These are phyloP conservation scores for Eupithecia pulchellata DNA, from an alignment of 2,888 invertebrate genomes.

Conservation along the genomic window DNA sequence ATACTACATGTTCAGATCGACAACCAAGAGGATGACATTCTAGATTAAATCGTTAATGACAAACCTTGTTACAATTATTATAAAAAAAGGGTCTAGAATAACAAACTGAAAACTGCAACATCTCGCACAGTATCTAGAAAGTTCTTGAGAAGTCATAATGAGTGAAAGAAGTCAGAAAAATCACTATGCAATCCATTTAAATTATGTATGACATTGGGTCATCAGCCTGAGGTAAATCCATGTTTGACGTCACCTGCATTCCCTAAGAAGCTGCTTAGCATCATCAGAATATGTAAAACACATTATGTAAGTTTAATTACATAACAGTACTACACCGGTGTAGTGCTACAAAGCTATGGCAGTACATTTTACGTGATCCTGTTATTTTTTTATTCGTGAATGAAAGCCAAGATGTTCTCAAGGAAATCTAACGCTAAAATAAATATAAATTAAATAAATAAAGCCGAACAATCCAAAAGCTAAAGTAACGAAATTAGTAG, in stretches of 20 bases:
- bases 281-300: slow-evolving; percentile 29
- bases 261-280: slow-evolving; percentile 18
- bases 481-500: no score
- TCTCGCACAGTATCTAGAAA: neutral
- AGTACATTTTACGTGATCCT: neutral
- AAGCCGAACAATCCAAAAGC: no score
- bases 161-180: neutral
- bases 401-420: no score
- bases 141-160: neutral
- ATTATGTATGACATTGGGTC: slow-evolving; percentile 8
- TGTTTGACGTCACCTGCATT: slow-evolving; percentile 29
- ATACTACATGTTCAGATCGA: no score
- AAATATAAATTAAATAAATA: no score
- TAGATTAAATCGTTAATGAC: no score
- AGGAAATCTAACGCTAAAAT: no score
- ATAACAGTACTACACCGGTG: slow-evolving; percentile 36
- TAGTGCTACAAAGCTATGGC: slow-evolving; percentile 17
- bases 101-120: neutral
- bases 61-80: no score
- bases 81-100: no score
- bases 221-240: slow-evolving; percentile 18
- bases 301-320: slow-evolving; percentile 37
- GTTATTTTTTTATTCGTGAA: no score
- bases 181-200: neutral
- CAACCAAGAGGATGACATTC: no score